Base-by-base conservation (phyloP, 1,140 invertebrate genomes). In the Nebria ingens region DNA sequence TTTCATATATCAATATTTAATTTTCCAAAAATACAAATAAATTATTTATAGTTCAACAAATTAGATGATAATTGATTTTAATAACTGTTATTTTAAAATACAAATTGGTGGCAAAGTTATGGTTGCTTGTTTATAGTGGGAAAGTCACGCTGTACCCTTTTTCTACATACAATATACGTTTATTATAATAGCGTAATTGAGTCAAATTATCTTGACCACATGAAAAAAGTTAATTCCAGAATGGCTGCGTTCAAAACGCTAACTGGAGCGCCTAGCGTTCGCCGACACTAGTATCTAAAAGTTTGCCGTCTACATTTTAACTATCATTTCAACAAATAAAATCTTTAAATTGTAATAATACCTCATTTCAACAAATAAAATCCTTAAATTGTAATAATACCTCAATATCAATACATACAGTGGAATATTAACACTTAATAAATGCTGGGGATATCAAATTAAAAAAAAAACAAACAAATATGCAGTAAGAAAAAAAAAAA, bases 121-220 rank as follows among this genome's bases (percentile, higher is more conserved):
- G n/a, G n/a, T n/a, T n/a, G 13, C 4, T 13, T 13, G 25, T 13
- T 13, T 29, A 29, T 29, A 29, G 13, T 29, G 25, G 17, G 40
- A 45, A 45, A 45, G 40, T 45, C 17, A 45, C 15, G 17, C 9
- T 45, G 40, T 45, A 45, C 40, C 13, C 52, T 58, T 56, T 56
- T 59, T 64, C 58, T 62, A 57, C 58, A 50, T 56, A 56, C 60
- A 59, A 57, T 58, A 59, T 64, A 59, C 59, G 61, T 59, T 62
- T 64, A 64, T 62, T 64, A 64, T 64, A 64, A 64, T 64, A 56
- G 57, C 62, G 61, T 64, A 64, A 64, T 64, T 64, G 62, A 61
- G 52, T 61, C 53, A 62, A 64, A 64, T 64, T 64, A 64, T 64
- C 62, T 56, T 57, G 56, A 62, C 61, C 59, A 55, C 61, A 54